A percentile compares a stretch with the other conserved stretches of the same genome.
These are phyloP conservation scores for Synanthedon andrenaeformis DNA, from an alignment of 2,888 invertebrate genomes.

Conservation along the genomic window DNA sequence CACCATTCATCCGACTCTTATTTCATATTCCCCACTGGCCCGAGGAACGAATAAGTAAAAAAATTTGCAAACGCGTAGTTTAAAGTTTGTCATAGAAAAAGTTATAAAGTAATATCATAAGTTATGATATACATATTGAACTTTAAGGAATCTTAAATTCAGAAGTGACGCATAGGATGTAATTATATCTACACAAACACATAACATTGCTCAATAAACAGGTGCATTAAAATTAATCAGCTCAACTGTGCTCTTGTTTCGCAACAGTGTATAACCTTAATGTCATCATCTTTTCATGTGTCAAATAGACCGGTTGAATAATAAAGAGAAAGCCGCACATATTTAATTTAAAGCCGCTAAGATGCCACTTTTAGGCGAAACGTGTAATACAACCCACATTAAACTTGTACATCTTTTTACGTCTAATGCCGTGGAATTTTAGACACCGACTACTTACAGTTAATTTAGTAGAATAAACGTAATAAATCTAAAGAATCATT, in stretches of 20 bases:
- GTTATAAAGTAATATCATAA: too few relatives aligned
- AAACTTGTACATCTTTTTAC: background rate
- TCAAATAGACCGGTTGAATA: conserved; percentile 21
- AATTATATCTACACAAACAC: too few relatives aligned
- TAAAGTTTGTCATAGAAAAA: too few relatives aligned
- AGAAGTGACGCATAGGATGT: too few relatives aligned
- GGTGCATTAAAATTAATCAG: conserved; percentile 14
- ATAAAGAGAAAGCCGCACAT: conserved; percentile 29
- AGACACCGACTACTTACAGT: conserved; percentile 8
- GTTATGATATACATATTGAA: too few relatives aligned
- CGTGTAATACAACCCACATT: conserved; percentile 2
- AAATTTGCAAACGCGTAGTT: too few relatives aligned
- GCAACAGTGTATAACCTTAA: conserved; percentile 22
- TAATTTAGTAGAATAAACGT: conserved; percentile 18
- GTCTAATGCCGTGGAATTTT: background rate
- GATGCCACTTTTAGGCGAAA: conserved; percentile 10
- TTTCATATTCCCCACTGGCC: too few relatives aligned
- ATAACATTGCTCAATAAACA: conserved; percentile 8
- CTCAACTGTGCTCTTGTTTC: conserved; percentile 18
- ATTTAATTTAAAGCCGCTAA: conserved; percentile 21
- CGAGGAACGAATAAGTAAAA: too few relatives aligned
- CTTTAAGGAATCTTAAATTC: too few relatives aligned
- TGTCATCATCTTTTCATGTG: conserved; percentile 31
- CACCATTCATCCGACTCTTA: too few relatives aligned
- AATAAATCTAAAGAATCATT: conserved; percentile 42